These are phyloP conservation scores for Parthenolecanium corni DNA, from an alignment of 2,888 invertebrate genomes.

Conservation along the genomic window DNA sequence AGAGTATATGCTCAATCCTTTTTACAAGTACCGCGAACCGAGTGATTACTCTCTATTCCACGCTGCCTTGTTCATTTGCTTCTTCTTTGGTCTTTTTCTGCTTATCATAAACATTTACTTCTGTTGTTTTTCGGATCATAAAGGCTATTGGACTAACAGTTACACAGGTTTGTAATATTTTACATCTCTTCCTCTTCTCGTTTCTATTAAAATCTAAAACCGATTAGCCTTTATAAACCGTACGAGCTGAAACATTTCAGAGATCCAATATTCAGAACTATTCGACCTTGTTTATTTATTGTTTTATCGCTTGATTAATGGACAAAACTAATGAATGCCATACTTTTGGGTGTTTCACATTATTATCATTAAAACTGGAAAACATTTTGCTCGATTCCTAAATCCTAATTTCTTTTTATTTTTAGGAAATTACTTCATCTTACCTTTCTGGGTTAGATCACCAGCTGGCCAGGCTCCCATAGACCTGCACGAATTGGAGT, in stretches of 20 bases:
- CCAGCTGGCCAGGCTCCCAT: constrained; percentile 72
- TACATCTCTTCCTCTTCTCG: too few species aligned
- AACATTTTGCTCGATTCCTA: too few species aligned
- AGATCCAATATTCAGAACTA: too few species aligned
- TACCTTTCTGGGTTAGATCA: constrained; percentile 71
- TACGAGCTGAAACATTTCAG: too few species aligned
- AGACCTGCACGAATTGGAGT: constrained; percentile 61
- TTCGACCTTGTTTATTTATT: too few species aligned
- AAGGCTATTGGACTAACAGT: constrained; percentile 68
- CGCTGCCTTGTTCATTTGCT: constrained; percentile 64
- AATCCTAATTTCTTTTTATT: too few species aligned
- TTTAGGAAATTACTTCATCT: constrained; percentile 77
- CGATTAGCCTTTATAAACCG: too few species aligned
- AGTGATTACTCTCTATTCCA: constrained; percentile 80
- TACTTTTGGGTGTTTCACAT: too few species aligned
- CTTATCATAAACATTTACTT: constrained; percentile 64
- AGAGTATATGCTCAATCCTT: constrained; percentile 51
- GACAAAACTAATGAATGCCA: too few species aligned
- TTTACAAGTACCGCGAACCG: constrained; percentile 46
- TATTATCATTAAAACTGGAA: too few species aligned
- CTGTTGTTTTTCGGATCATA: constrained; percentile 69
- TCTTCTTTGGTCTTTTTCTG: constrained; percentile 56
- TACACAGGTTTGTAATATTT: constrained; percentile 57
- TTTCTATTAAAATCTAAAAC: too few species aligned
- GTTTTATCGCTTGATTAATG: too few species aligned